Conservation (phyloP, 2,113 vertebrate genomes). For the Megaceryle torquata region DNA sequence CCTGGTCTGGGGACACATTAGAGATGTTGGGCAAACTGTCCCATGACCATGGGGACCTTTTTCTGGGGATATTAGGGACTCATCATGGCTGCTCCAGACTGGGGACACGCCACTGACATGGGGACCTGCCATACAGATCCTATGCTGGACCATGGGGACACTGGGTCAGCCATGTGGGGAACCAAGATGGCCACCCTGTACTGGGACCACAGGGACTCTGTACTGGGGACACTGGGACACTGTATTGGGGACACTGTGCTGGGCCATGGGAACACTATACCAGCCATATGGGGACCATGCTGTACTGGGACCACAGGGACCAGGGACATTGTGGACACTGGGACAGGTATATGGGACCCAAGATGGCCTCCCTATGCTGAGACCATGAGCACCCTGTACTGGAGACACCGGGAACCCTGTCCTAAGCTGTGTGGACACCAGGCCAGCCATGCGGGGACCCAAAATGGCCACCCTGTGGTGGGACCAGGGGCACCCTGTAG, state of each 20-base stretch:
- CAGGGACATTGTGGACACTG: background rate
- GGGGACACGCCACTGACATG: background rate
- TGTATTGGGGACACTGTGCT: background rate
- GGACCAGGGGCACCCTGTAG: too few relatives aligned
- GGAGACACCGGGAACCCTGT: too few relatives aligned
- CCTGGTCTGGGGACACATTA: background rate
- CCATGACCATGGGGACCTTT: background rate
- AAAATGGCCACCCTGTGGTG: background rate
- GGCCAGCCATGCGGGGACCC: background rate
- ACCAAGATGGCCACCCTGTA: rapidly evolving
- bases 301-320: too few relatives aligned
- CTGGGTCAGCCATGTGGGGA: background rate
- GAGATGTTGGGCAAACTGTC: rapidly evolving
- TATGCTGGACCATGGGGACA: too few relatives aligned
- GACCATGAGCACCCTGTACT: background rate
- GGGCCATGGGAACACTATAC: background rate
- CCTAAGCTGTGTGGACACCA: too few relatives aligned
- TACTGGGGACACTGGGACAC: background rate
- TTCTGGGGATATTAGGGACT: too few relatives aligned
- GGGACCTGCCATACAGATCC: background rate
- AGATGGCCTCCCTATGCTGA: too few relatives aligned
- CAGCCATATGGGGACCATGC: background rate
- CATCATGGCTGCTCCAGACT: rapidly evolving
- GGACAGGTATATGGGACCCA: too few relatives aligned
- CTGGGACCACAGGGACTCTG: background rate